phyloP scores from a whole-genome alignment of 2,888 invertebrate species.

The Dynastes hyllus region DNA sequence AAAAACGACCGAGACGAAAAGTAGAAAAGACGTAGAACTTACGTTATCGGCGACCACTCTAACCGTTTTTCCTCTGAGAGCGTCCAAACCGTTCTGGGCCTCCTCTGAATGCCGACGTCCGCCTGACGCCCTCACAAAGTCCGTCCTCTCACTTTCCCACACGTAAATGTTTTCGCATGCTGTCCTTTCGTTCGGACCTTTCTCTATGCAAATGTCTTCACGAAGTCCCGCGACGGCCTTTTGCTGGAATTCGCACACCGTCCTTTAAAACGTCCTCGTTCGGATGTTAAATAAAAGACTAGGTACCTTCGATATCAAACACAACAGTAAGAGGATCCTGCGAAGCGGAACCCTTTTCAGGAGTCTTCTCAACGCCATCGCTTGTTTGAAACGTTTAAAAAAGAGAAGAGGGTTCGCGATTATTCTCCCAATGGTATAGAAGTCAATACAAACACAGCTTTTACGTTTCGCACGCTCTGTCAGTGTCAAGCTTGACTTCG shows the following conservation, averaged over 20 bases:
- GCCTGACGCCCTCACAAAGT: conserved; percentile 60
- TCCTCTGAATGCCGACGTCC: conserved; percentile 54
- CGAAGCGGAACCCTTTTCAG: conserved; percentile 12
- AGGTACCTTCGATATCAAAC: conserved; percentile 38
- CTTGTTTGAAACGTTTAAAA: conserved; percentile 20
- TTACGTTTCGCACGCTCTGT: conserved; percentile 43
- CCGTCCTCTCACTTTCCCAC: conserved; percentile 57
- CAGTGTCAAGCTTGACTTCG: background rate
- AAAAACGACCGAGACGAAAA: background rate
- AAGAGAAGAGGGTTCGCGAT: conserved; percentile 16
- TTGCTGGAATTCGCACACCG: conserved; percentile 52
- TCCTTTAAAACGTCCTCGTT: conserved; percentile 30
- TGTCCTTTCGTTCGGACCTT: conserved; percentile 53
- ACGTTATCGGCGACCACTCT: conserved; percentile 65
- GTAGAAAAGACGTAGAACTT: conserved; percentile 52
- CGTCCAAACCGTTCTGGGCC: conserved; percentile 54
- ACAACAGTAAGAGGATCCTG: conserved; percentile 19
- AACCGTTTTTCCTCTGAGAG: conserved; percentile 63
- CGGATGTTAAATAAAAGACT: conserved; percentile 46
- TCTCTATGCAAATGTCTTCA: conserved; percentile 54
- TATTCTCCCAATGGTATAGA: background rate
- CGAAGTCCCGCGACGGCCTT: conserved; percentile 53
- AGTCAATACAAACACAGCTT: conserved; percentile 47
- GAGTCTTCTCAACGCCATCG: conserved; percentile 24
- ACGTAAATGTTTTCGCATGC: conserved; percentile 62